Evolutionary conservation across 2,888 invertebrate genomes (phyloP).

Genomic region (Drosophila infuscata): DNA sequence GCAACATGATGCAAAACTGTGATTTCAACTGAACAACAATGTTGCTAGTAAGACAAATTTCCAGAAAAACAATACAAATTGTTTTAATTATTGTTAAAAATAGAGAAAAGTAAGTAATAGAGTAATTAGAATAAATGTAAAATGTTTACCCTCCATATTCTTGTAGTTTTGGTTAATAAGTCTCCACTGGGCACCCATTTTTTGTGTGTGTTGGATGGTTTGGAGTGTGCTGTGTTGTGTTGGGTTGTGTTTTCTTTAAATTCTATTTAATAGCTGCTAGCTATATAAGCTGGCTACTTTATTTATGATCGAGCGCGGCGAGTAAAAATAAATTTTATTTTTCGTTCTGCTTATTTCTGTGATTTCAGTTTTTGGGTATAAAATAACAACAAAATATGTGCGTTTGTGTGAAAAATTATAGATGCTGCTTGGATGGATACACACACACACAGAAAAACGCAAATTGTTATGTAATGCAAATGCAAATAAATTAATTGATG

Average conservation of each 20-base stretch:
- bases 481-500: conserved; percentile 53
- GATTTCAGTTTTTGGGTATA: conserved; percentile 33
- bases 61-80: neutral
- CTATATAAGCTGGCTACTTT: conserved; percentile 26
- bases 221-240: neutral
- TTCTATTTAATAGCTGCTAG: conserved; percentile 23
- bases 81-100: neutral
- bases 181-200: conserved; percentile 82
- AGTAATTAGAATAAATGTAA: neutral
- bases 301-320: conserved; percentile 54
- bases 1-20: neutral
- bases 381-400: conserved; percentile 24
- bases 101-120: neutral
- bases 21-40: neutral
- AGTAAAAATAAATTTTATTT: conserved; percentile 53
- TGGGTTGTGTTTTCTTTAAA: conserved; percentile 11
- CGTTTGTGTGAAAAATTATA: conserved; percentile 20
- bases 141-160: conserved; percentile 79
- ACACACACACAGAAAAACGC: conserved; percentile 6
- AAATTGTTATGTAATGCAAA: conserved; percentile 53
- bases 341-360: conserved; percentile 25
- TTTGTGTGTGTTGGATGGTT: conserved; percentile 4
- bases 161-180: conserved; percentile 81
- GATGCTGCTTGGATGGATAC: conserved; percentile 17
- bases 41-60: neutral